Conservation (phyloP, 2,888 invertebrate species). For the Erebia palarica region DNA sequence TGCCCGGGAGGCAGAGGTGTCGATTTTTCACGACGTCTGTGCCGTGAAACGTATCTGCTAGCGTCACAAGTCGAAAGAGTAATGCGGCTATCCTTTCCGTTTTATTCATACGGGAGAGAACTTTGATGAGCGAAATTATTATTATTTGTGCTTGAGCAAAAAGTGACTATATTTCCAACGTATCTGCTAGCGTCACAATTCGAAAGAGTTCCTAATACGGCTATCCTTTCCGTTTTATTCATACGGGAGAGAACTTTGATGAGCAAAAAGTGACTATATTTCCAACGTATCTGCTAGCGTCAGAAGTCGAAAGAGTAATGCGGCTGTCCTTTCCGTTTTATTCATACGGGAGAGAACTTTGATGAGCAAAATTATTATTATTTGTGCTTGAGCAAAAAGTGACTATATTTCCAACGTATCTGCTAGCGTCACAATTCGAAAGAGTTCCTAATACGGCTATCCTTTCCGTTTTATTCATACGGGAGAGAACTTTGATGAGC, state of each 20-base stretch:
- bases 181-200: not conserved
- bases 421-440: not conserved
- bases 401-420: too few relatives aligned
- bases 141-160: too few relatives aligned
- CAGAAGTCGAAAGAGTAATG: slow-evolving; percentile 21
- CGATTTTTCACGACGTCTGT: slow-evolving; percentile 23
- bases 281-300: too few relatives aligned
- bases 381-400: too few relatives aligned
- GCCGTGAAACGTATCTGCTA: slow-evolving; percentile 23
- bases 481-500: too few relatives aligned
- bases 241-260: not conserved
- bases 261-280: too few relatives aligned
- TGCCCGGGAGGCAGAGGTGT: slow-evolving; percentile 15
- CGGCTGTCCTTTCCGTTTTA: slow-evolving; percentile 16
- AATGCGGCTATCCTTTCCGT: slow-evolving; percentile 3
- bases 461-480: slow-evolving; percentile 25
- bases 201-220: slow-evolving; percentile 19
- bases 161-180: too few relatives aligned
- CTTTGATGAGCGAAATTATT: too few relatives aligned
- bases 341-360: not conserved
- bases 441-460: slow-evolving; percentile 17
- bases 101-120: slow-evolving; percentile 13
- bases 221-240: slow-evolving; percentile 22
- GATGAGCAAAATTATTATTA: too few relatives aligned
- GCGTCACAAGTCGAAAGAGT: slow-evolving; percentile 12